Evolutionary conservation across 1,140 invertebrate genomes (phyloP).

Genomic region (Hestina assimilis): DNA sequence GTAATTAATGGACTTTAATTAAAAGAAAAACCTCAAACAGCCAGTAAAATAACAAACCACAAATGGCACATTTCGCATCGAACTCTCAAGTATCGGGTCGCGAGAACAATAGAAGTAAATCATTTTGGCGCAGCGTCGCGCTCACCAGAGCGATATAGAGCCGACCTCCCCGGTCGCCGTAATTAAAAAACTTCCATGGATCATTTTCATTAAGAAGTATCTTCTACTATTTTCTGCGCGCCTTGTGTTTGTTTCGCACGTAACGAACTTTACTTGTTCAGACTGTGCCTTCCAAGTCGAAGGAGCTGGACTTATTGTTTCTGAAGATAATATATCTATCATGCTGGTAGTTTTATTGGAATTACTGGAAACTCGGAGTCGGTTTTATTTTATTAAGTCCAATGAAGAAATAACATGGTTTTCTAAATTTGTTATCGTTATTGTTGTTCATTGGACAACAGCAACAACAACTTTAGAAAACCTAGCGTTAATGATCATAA

Average conservation of each 20-base stretch:
- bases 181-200: constrained; percentile 61
- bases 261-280: constrained; percentile 26
- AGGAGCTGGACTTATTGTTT: constrained; percentile 12
- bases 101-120: constrained; percentile 20
- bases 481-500: no score
- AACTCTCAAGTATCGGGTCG: constrained; percentile 4
- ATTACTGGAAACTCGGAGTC: no score
- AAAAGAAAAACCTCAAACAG: not conserved
- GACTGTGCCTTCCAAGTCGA: constrained; percentile 6
- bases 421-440: no score
- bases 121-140: constrained; percentile 12
- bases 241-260: constrained; percentile 29
- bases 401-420: no score
- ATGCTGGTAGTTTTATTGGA: no score
- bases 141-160: constrained; percentile 4
- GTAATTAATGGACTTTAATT: no score
- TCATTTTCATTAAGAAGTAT: constrained; percentile 45
- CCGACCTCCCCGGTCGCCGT: constrained; percentile 23
- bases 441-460: no score
- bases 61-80: constrained; percentile 1
- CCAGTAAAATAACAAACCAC: not conserved
- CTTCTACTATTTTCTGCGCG: constrained; percentile 25
- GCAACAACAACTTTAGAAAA: no score
- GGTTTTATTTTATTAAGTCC: no score
- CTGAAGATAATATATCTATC: constrained; percentile 3